These are phyloP conservation scores for Fragum fragum DNA, from an alignment of 2,888 invertebrate genomes.

Conservation along the genomic window DNA sequence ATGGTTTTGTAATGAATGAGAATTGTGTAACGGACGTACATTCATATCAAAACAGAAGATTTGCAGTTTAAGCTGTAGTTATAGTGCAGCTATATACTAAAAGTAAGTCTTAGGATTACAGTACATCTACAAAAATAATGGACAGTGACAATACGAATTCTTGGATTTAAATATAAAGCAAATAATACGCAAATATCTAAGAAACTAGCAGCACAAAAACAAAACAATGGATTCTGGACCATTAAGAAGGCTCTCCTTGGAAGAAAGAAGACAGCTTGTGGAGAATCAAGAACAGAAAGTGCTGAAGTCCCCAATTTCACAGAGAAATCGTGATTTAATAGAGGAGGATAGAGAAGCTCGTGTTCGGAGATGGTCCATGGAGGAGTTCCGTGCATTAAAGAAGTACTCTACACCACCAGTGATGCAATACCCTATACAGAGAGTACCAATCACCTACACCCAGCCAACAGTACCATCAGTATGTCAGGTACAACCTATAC, in stretches of 20 bases:
- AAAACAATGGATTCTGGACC: slow-evolving; percentile 1
- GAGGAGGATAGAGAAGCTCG: slow-evolving; percentile 15
- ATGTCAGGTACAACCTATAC: slow-evolving; percentile 19
- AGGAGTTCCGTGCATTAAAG: slow-evolving; percentile 16
- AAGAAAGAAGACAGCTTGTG: slow-evolving; percentile 7
- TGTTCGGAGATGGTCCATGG: slow-evolving; percentile 13
- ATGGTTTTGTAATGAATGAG: slow-evolving; percentile 12
- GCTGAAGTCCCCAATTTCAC: slow-evolving; percentile 8
- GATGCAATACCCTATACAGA: slow-evolving; percentile 13
- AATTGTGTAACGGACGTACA: slow-evolving; percentile 8
- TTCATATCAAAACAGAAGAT: not conserved
- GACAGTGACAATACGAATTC: too few relatives aligned
- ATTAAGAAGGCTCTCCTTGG: slow-evolving; percentile 11
- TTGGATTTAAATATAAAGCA: too few relatives aligned
- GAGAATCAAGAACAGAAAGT: not conserved
- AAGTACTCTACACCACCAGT: not conserved
- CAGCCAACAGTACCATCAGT: not conserved
- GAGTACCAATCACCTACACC: not conserved
- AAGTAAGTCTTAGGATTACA: too few relatives aligned
- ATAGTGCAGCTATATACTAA: not conserved
- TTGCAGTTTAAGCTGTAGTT: not conserved
- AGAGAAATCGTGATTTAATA: slow-evolving; percentile 3
- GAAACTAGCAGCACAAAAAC: too few relatives aligned
- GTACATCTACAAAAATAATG: too few relatives aligned
- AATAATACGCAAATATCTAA: too few relatives aligned